These are phyloP conservation scores for Melanostoma mellinum DNA, from an alignment of 2,888 invertebrate species.

Conservation along the genomic window DNA sequence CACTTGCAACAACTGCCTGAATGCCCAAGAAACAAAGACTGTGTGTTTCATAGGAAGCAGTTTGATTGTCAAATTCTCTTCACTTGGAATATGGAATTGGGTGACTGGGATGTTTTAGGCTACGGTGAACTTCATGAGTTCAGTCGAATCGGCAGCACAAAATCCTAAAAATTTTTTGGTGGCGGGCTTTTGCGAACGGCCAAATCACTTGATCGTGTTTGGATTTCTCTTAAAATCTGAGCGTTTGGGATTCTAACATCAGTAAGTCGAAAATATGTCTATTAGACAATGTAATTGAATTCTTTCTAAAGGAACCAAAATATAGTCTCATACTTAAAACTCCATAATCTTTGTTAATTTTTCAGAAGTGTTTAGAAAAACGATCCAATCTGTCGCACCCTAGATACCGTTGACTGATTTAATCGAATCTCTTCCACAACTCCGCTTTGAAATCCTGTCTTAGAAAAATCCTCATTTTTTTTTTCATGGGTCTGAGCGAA, in stretches of 20 bases:
- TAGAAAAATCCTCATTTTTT: no score
- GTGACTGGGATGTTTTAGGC: conserved; percentile 81
- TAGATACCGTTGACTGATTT: no score
- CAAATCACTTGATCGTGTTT: conserved; percentile 79
- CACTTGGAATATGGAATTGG: conserved; percentile 81
- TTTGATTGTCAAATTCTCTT: conserved; percentile 81
- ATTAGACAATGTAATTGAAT: conserved; percentile 80
- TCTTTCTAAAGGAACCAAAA: conserved; percentile 78
- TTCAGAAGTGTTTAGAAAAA: no score
- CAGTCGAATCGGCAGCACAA: conserved; percentile 73
- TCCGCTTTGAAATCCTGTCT: no score
- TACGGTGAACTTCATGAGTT: conserved; percentile 80
- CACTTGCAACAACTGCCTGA: conserved; percentile 77
- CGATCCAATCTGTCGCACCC: no score
- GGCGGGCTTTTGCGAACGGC: conserved; percentile 78
- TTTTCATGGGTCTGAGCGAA: no score
- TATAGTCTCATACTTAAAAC: no score
- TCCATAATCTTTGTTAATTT: no score
- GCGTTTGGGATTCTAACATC: conserved; percentile 80
- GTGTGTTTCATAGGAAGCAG: conserved; percentile 80
- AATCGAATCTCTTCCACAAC: no score
- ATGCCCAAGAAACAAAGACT: conserved; percentile 80
- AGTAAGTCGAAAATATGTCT: conserved; percentile 80
- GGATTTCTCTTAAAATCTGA: conserved; percentile 79
- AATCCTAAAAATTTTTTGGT: conserved; percentile 66